A percentile compares a stretch with the other conserved stretches of the same genome.
phyloP scores from a whole-genome alignment of 2,113 vertebrate species.

The Prinia subflava region DNA sequence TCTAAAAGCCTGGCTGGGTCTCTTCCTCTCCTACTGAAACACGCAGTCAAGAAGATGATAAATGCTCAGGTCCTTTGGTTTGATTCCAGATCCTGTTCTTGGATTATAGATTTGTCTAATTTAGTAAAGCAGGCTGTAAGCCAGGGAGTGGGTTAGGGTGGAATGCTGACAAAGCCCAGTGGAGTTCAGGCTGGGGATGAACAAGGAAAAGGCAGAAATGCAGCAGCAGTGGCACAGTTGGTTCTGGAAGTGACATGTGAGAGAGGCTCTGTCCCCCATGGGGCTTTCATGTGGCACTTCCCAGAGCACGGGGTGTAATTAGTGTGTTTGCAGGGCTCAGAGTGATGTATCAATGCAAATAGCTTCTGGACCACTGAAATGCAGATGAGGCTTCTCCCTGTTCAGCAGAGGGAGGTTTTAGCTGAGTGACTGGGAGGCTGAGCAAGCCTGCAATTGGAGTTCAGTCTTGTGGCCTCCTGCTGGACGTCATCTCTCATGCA shows the following conservation, averaged over 20 bases:
- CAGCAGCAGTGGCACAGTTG: neutral
- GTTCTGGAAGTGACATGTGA: neutral
- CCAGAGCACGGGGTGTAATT: accelerated
- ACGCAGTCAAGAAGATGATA: neutral
- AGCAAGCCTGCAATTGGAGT: neutral
- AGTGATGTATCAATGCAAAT: neutral
- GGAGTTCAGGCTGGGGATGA: neutral
- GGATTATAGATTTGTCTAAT: neutral
- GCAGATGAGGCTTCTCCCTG: neutral
- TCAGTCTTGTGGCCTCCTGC: neutral
- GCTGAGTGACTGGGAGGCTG: neutral
- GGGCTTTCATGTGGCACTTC: neutral
- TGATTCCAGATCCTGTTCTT: neutral
- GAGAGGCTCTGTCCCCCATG: neutral
- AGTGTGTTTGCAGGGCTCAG: neutral
- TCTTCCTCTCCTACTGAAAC: neutral
- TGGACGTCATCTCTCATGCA: accelerated
- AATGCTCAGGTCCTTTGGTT: neutral
- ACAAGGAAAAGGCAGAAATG: neutral
- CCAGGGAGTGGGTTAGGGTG: neutral
- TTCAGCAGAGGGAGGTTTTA: neutral
- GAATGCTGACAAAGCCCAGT: neutral
- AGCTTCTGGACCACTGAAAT: neutral
- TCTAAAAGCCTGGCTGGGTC: constrained; percentile 14
- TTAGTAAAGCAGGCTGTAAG: neutral